Evolutionary conservation across 2,888 invertebrate genomes (phyloP).

Genomic region (Metellina segmentata): DNA sequence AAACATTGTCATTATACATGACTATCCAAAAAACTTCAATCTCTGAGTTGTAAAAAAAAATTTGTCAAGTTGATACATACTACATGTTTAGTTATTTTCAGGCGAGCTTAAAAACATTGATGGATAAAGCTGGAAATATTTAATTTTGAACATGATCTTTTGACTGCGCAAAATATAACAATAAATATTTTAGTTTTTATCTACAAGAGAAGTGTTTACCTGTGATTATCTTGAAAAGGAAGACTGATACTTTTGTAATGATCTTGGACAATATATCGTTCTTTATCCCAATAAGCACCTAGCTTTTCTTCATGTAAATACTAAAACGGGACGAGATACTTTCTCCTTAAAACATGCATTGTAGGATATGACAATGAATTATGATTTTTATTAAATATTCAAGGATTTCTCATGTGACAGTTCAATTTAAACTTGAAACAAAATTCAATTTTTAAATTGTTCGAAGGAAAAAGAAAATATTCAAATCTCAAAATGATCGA

Average conservation of each 20-base stretch:
- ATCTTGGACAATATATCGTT: conserved; percentile 70
- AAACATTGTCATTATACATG: too few relatives aligned
- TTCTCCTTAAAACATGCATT: too few relatives aligned
- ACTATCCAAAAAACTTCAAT: too few relatives aligned
- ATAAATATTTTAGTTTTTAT: neutral
- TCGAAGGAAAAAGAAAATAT: too few relatives aligned
- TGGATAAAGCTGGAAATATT: neutral
- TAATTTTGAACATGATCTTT: neutral
- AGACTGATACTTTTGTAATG: conserved; percentile 59
- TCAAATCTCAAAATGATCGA: too few relatives aligned
- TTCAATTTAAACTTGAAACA: too few relatives aligned
- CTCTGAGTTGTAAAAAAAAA: too few relatives aligned
- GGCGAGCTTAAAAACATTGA: neutral
- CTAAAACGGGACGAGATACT: conserved; percentile 5
- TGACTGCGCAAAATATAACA: neutral
- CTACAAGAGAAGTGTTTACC: conserved; percentile 23
- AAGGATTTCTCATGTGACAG: too few relatives aligned
- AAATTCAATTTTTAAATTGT: too few relatives aligned
- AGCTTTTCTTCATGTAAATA: conserved; percentile 60
- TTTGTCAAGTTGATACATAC: neutral
- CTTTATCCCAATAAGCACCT: conserved; percentile 61
- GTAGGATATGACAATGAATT: too few relatives aligned
- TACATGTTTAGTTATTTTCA: neutral
- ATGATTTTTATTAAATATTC: too few relatives aligned
- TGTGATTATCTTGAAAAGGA: conserved; percentile 58